Conservation (phyloP, 2,797 vertebrate species). For the Microctenopoma steveboyesi region DNA sequence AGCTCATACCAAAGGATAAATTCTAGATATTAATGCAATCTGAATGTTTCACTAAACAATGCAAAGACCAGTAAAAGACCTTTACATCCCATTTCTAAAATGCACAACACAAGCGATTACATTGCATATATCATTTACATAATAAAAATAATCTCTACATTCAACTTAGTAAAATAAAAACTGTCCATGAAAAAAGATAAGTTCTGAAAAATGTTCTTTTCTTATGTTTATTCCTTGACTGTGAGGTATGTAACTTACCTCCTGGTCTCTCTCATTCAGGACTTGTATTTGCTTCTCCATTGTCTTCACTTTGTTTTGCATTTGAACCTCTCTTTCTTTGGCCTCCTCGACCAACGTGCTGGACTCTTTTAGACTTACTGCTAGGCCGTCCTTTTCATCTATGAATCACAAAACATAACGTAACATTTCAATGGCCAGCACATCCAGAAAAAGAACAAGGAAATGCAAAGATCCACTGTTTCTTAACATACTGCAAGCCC, state of each 20-base stretch:
- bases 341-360: constrained; percentile 86
- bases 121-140: too few species aligned
- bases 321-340: constrained; percentile 87
- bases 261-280: constrained; percentile 86
- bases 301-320: constrained; percentile 88
- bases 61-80: neutral
- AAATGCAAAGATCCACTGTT: neutral
- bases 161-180: neutral
- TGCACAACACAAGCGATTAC: neutral
- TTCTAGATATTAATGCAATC: neutral
- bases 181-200: neutral
- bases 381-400: constrained; percentile 94
- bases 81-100: neutral
- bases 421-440: neutral
- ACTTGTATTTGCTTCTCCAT: constrained; percentile 89
- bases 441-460: neutral
- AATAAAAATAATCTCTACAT: neutral
- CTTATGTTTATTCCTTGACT: neutral
- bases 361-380: constrained; percentile 89
- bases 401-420: constrained; percentile 20
- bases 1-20: neutral
- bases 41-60: neutral
- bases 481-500: neutral
- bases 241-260: constrained; percentile 78
- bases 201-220: neutral